Conservation (phyloP, 2,888 invertebrate genomes). For the Neoscelio sp. region DNA sequence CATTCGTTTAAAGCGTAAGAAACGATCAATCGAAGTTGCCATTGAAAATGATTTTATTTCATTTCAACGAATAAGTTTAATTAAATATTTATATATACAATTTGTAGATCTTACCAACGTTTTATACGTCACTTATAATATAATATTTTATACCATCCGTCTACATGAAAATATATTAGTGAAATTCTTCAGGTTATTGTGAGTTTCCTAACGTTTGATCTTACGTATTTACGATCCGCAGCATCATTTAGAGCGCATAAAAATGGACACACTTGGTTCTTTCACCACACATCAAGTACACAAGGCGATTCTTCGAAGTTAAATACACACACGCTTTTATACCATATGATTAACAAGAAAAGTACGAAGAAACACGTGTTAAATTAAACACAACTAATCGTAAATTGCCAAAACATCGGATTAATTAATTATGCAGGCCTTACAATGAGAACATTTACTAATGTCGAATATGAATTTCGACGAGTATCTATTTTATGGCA, state of each 20-base stretch:
- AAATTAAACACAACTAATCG: constrained; percentile 23
- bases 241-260: constrained; percentile 60
- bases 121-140: no score
- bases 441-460: not conserved
- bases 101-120: no score
- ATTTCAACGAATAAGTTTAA: no score
- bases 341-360: constrained; percentile 44
- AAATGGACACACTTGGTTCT: constrained; percentile 64
- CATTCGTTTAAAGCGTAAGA: no score
- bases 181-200: no score
- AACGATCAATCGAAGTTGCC: no score
- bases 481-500: not conserved
- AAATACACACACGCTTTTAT: constrained; percentile 43
- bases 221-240: constrained; percentile 20
- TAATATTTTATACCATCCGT: no score
- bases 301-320: constrained; percentile 57
- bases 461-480: no score
- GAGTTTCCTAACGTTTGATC: no score
- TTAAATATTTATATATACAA: no score
- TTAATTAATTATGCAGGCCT: constrained; percentile 17
- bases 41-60: no score
- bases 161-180: no score
- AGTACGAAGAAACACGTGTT: constrained; percentile 49
- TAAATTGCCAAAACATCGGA: constrained; percentile 13
- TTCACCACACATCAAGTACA: constrained; percentile 35